Base-by-base conservation (phyloP, 2,113 vertebrate species). In the Pteropus alecto region DNA sequence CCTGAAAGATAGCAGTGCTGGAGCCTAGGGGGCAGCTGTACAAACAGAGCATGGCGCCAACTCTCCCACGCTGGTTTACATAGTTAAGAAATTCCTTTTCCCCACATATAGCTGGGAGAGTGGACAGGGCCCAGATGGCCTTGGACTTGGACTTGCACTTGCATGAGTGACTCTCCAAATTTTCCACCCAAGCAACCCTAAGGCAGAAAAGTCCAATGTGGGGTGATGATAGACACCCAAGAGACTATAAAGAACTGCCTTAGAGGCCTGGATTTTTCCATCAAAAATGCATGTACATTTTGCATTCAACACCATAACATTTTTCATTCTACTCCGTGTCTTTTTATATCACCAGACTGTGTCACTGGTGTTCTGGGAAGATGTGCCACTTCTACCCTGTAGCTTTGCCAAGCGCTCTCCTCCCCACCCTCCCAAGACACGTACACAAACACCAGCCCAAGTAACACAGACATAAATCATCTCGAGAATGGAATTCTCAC, bases 21-120 rank as follows among this genome's bases (percentile, higher is more conserved):
- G 28, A 54, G 67, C 14, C 35, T 19, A 0, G 0, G 82, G 43
- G 54, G 61, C 97, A 97, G 97, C 97, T 98, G 96, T 35, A n/a
- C 94, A 97, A 97, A 98, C 94, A 96, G 21, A 76, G 71, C 38
- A 0, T 0, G 3, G 24, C 2, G 35, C 65, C 81, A 46, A 46
- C n/a, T 51, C 92, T 82, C 96, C 94, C 94, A 90, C 13, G 2
- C 71, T 8, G 35, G 79, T 33, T 91, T 48, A 77, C 70, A 22
- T 0, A 43, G 94, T 22, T 82, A 46, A 71, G 85, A 93, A 73
- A 77, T 87, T 67, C 93, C 92, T 95, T 90, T 74, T 65, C 86
- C 68, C 81, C 89, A 88, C 74, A 70, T 54, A 48, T 0, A 87
- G 76, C 35, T 7, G 60, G 82, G 91, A 58, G 78, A 70, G 73